These are phyloP conservation scores for Eretmodus cyanostictus DNA, from an alignment of 2,113 vertebrate species.

Conservation along the genomic window DNA sequence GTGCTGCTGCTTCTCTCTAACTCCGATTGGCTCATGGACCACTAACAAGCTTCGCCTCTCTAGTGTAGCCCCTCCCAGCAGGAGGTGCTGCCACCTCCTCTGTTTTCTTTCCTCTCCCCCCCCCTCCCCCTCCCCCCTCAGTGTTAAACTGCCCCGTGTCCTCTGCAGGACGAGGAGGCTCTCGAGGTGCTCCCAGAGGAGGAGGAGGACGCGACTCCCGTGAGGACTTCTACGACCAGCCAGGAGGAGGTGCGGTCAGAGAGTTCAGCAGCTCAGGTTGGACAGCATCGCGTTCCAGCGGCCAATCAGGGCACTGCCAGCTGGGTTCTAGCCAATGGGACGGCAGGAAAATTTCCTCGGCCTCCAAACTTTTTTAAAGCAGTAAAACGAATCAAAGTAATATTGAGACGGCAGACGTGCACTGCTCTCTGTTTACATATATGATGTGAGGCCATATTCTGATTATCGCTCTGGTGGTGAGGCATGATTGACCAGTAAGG, in stretches of 20 bases:
- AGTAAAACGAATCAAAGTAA: neutral
- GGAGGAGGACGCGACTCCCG: conserved; percentile 78
- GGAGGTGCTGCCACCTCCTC: neutral
- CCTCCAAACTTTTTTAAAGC: neutral
- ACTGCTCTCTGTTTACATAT: neutral
- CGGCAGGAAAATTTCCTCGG: neutral
- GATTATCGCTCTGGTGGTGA: neutral
- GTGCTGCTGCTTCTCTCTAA: neutral
- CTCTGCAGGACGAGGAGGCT: conserved; percentile 83
- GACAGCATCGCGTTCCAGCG: neutral
- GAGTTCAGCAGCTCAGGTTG: neutral
- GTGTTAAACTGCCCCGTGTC: conserved; percentile 60
- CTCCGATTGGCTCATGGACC: conserved; percentile 11
- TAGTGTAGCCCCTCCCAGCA: neutral
- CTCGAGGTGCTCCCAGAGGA: conserved; percentile 73
- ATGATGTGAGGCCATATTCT: neutral
- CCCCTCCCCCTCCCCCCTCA: neutral
- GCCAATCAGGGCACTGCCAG: conserved; percentile 11
- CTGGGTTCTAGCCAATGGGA: neutral
- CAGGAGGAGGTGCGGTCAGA: conserved; percentile 66
- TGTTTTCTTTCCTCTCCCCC: neutral
- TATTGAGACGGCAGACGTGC: neutral
- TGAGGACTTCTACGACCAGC: conserved; percentile 78
- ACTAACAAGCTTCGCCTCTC: conserved; percentile 25
- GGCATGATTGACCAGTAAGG: neutral